Conservation (phyloP, 2,113 vertebrate genomes). For the Eudyptes chrysolophus region DNA sequence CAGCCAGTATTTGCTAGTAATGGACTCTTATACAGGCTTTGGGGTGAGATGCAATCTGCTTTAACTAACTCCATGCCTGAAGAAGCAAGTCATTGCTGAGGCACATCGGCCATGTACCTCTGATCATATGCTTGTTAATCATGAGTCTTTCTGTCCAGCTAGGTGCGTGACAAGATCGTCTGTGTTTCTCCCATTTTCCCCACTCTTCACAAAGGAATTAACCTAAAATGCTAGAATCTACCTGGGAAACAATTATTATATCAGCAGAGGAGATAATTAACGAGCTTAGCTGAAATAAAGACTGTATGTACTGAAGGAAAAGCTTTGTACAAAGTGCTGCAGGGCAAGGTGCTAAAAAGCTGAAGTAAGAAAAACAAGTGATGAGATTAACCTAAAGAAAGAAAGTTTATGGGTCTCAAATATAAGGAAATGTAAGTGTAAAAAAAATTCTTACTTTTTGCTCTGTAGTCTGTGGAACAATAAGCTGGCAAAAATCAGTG, state of each 20-base stretch:
- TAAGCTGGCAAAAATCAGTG: neutral
- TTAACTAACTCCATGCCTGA: neutral
- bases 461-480: neutral
- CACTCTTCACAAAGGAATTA: neutral
- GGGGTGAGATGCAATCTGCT: neutral
- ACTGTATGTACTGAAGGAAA: neutral
- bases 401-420: neutral
- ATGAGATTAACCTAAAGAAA: neutral
- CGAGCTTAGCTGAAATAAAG: neutral
- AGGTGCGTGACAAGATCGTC: neutral
- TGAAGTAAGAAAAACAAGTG: neutral
- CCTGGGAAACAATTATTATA: neutral
- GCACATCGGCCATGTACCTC: neutral
- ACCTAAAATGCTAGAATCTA: neutral
- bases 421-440: neutral
- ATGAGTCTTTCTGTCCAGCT: neutral
- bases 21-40: neutral
- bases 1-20: slow-evolving; percentile 7
- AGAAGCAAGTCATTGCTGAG: neutral
- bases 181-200: neutral
- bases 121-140: neutral
- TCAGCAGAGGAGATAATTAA: neutral
- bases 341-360: neutral
- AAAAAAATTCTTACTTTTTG: neutral
- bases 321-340: neutral